Evolutionary conservation across 2,888 invertebrate species (phyloP).

Genomic region (Erebia palarica): DNA sequence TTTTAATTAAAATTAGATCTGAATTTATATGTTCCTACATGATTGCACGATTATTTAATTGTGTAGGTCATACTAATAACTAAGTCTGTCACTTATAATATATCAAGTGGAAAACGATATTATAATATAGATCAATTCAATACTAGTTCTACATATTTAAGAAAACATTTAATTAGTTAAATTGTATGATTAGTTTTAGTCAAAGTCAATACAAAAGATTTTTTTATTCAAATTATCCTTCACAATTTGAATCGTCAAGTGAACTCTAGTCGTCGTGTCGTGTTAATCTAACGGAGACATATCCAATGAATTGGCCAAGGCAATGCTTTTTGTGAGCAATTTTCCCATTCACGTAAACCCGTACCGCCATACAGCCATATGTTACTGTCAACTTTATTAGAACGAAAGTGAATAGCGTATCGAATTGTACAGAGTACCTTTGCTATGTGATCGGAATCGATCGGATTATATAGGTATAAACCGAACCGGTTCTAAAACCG

Average conservation of each 20-base stretch:
- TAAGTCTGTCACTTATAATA: neutral
- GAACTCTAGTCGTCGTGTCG: neutral
- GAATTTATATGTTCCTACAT: neutral
- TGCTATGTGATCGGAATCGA: constrained; percentile 36
- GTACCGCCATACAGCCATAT: constrained; percentile 16
- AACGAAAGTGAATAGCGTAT: constrained; percentile 55
- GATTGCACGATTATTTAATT: neutral
- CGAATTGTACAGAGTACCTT: constrained; percentile 24
- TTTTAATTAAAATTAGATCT: neutral
- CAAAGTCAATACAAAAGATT: too few species aligned
- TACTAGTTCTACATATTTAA: too few species aligned
- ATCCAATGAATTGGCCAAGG: constrained; percentile 15
- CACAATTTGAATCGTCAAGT: too few species aligned
- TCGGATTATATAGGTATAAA: constrained; percentile 26
- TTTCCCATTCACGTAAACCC: constrained; percentile 23
- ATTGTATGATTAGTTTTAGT: too few species aligned
- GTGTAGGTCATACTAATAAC: neutral
- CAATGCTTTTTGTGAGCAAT: constrained; percentile 16
- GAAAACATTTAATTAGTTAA: too few species aligned
- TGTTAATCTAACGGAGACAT: neutral
- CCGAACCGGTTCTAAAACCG: constrained; percentile 18
- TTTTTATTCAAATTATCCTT: too few species aligned
- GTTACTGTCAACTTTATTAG: constrained; percentile 44
- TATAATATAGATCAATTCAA: neutral
- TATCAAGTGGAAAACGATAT: neutral